These are phyloP conservation scores for Druon quercuslanigerum DNA, from an alignment of 1,140 invertebrate genomes.

Conservation along the genomic window DNA sequence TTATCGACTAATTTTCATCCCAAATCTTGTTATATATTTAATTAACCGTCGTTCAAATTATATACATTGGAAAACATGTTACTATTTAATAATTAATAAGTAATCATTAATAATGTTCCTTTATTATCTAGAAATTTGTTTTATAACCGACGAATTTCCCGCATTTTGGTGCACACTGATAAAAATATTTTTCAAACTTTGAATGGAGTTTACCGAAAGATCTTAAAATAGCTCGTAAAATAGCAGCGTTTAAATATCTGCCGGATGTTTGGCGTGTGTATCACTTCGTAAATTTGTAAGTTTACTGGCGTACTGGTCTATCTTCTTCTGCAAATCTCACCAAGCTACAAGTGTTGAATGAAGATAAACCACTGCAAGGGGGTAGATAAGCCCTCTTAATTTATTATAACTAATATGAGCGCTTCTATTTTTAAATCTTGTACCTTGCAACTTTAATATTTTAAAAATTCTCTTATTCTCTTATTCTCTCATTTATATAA, in stretches of 20 bases:
- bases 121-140: too few species aligned
- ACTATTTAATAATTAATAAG: too few species aligned
- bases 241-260: constrained; percentile 71
- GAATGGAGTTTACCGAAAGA: constrained; percentile 30
- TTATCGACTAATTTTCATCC: constrained; percentile 66
- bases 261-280: constrained; percentile 74
- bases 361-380: constrained; percentile 16
- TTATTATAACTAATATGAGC: constrained; percentile 17
- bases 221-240: constrained; percentile 65
- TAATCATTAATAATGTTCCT: too few species aligned
- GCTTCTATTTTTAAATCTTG: not conserved
- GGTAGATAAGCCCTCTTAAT: not conserved
- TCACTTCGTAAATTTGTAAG: constrained; percentile 73
- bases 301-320: constrained; percentile 62
- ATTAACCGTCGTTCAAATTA: too few species aligned
- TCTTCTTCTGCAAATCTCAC: constrained; percentile 34
- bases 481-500: too few species aligned
- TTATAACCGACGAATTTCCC: too few species aligned
- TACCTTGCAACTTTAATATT: too few species aligned
- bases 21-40: not conserved
- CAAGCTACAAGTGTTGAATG: constrained; percentile 35
- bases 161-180: not conserved
- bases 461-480: too few species aligned
- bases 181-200: constrained; percentile 1
- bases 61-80: too few species aligned